phyloP scores from a whole-genome alignment of 2,888 invertebrate species.

The Amphimallon solstitiale region DNA sequence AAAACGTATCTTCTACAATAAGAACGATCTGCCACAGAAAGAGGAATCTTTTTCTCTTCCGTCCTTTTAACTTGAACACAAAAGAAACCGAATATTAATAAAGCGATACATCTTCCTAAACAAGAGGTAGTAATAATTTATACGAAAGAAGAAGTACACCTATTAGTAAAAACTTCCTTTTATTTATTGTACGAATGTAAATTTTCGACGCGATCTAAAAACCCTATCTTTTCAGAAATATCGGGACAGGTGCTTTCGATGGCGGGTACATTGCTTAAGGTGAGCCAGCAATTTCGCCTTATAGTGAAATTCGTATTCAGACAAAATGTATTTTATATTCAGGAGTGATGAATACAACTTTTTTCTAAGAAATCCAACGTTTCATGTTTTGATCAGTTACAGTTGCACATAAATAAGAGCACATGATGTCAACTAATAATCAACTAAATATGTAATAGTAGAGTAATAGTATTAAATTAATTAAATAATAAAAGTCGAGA shows the following conservation, averaged over 20 bases:
- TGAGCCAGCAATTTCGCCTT: slow-evolving; percentile 43
- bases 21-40: slow-evolving; percentile 7
- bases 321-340: not conserved
- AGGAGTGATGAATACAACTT: no score
- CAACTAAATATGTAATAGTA: no score
- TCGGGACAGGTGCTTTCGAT: slow-evolving; percentile 41
- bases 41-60: slow-evolving; percentile 27
- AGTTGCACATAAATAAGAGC: no score
- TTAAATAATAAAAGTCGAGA: no score
- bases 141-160: slow-evolving; percentile 29
- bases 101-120: slow-evolving; percentile 37
- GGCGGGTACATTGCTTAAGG: slow-evolving; percentile 42
- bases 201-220: slow-evolving; percentile 35
- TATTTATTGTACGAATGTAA: slow-evolving; percentile 39
- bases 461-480: no score
- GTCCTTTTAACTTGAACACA: slow-evolving; percentile 30
- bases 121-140: slow-evolving; percentile 33
- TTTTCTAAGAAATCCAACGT: no score
- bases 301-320: slow-evolving; percentile 2
- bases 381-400: no score
- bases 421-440: no score
- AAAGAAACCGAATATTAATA: slow-evolving; percentile 39
- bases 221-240: slow-evolving; percentile 26
- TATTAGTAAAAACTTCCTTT: slow-evolving; percentile 35
- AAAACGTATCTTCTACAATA: no score